phyloP scores from a whole-genome alignment of 2,888 invertebrate genomes.

The Thera britannica region DNA sequence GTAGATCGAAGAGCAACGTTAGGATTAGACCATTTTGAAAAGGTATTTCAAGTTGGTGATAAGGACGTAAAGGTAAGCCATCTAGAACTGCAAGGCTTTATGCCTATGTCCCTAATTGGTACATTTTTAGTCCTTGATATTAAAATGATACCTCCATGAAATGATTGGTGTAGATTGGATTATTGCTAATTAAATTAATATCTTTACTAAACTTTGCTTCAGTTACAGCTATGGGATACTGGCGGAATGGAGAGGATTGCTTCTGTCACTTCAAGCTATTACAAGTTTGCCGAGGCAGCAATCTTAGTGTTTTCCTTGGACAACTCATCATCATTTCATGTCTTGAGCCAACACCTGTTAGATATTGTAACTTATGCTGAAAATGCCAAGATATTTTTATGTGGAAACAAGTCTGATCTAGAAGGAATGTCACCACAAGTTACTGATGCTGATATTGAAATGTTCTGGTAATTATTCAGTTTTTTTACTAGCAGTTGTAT shows the following conservation, averaged over 20 bases:
- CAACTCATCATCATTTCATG: slow-evolving; percentile 96
- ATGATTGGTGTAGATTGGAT: neutral
- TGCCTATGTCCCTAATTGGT: too few relatives aligned
- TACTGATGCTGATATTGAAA: slow-evolving; percentile 94
- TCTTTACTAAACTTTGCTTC: slow-evolving; percentile 44
- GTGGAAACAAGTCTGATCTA: slow-evolving; percentile 96
- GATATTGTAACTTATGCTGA: slow-evolving; percentile 97
- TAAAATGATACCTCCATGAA: too few relatives aligned
- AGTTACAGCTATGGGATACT: slow-evolving; percentile 98
- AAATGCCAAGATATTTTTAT: slow-evolving; percentile 97
- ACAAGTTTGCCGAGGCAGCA: slow-evolving; percentile 97
- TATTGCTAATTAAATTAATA: slow-evolving; percentile 32
- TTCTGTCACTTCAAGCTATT: slow-evolving; percentile 97
- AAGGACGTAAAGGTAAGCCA: slow-evolving; percentile 90
- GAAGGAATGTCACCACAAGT: slow-evolving; percentile 90
- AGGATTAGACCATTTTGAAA: slow-evolving; percentile 95
- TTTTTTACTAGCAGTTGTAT: neutral
- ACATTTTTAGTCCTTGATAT: too few relatives aligned
- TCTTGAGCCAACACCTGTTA: slow-evolving; percentile 95
- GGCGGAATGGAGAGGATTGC: slow-evolving; percentile 98
- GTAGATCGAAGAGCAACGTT: slow-evolving; percentile 94
- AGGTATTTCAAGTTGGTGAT: slow-evolving; percentile 90
- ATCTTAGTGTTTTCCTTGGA: slow-evolving; percentile 96
- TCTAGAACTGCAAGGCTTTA: neutral
- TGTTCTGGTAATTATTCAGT: slow-evolving; percentile 87